Base-by-base conservation (phyloP, 2,113 vertebrate species). In the Scortum barcoo region DNA sequence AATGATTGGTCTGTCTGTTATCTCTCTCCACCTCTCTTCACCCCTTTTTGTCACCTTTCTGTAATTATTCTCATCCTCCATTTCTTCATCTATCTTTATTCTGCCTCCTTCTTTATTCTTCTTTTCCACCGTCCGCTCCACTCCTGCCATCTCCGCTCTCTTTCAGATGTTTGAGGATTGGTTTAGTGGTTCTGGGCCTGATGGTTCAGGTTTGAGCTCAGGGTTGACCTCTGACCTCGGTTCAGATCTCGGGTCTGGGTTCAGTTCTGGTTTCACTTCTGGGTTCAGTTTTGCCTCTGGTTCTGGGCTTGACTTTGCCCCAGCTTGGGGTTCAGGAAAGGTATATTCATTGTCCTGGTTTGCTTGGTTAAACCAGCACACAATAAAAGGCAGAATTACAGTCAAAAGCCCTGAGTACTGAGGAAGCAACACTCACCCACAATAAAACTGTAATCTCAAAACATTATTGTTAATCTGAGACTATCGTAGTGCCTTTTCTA, bases 181-280 rank as follows among this genome's bases (percentile, higher is more conserved):
- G 90, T 93, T 93, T 94, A 95, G 91, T 93, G 91, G 89, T 75
- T 95, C 94, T 92, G 93, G 87, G 53, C 33, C 83, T n/a, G 87
- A 78, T 24, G 89, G 38, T 54, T 93, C 91, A 78, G 91, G 80
- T 86, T 74, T 87, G 74, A 86, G 88, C 61, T 87, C 93, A 84
- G 90, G 77, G 51, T 69, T 80, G 44, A 51, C 71, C 19, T 71
- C 87, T 71, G 85, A 65, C 74, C 88, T 88, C 48, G 81, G 42
- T 78, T 70, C 69, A 71, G 68, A 67, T 65, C 44, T 87, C 5
- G 67, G 74, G 57, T 81, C 83, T 71, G 86, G 63, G 38, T 67
- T 86, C 80, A 90, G 86, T 65, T 87, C 86, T 72, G 90, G 75
- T 13, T 82, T 81, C 74, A 80, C 50, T 66, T 83, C 85, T 82